A percentile compares a stretch with the other conserved stretches of the same genome.
phyloP scores from a whole-genome alignment of 2,888 invertebrate species.

The Acanthosepion esculentum region DNA sequence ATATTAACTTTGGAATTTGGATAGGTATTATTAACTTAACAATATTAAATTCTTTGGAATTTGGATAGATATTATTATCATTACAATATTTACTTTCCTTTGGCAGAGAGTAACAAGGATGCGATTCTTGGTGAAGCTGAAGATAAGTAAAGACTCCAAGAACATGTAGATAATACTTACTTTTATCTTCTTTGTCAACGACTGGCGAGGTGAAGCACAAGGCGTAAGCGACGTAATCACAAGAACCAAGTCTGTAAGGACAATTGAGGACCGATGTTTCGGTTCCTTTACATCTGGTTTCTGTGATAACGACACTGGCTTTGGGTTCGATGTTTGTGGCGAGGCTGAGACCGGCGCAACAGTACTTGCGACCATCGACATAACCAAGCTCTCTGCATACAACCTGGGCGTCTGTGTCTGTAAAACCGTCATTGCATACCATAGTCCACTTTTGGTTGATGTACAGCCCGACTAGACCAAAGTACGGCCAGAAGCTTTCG shows the following conservation, averaged over 20 bases:
- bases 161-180: background rate
- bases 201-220: background rate
- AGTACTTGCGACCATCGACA: conserved; percentile 61
- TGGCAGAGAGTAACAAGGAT: too few relatives aligned
- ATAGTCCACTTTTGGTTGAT: conserved; percentile 60
- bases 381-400: conserved; percentile 62
- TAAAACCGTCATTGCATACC: conserved; percentile 63
- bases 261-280: background rate
- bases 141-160: too few relatives aligned
- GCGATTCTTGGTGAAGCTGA: too few relatives aligned
- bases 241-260: background rate
- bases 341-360: conserved; percentile 55
- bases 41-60: too few relatives aligned
- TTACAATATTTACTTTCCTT: too few relatives aligned
- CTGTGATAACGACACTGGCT: background rate
- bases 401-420: conserved; percentile 63
- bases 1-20: too few relatives aligned
- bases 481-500: background rate
- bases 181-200: background rate
- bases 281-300: conserved; percentile 38
- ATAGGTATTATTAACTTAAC: too few relatives aligned
- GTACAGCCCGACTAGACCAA: conserved; percentile 51
- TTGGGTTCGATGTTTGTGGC: conserved; percentile 40
- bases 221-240: background rate
- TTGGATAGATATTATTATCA: too few relatives aligned